These are phyloP conservation scores for Pangasius krempfi DNA, from an alignment of 2,797 vertebrate species.

Conservation along the genomic window DNA sequence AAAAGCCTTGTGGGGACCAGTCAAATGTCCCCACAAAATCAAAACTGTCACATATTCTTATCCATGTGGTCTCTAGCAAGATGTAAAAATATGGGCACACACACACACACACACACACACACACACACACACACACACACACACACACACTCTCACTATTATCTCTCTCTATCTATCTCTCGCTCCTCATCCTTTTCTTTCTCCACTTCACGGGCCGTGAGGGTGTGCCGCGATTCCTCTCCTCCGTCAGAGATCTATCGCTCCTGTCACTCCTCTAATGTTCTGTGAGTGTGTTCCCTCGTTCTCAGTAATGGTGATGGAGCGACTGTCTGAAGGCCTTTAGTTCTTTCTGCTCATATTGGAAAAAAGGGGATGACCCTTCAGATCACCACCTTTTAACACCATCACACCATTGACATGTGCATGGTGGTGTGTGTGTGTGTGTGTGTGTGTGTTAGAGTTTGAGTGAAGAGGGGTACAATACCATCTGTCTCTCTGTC, in stretches of 20 bases:
- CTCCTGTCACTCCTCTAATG: slow-evolving; percentile 71
- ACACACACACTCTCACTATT: slow-evolving; percentile 63
- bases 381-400: slow-evolving; percentile 70
- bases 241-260: slow-evolving; percentile 67
- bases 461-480: slow-evolving; percentile 31
- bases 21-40: background rate
- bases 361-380: slow-evolving; percentile 64
- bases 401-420: slow-evolving; percentile 50
- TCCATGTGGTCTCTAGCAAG: background rate
- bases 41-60: background rate
- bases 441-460: slow-evolving; percentile 22
- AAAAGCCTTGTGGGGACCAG: background rate
- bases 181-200: slow-evolving; percentile 58
- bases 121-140: slow-evolving; percentile 59
- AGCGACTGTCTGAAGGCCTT: slow-evolving; percentile 69
- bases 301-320: slow-evolving; percentile 71
- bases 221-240: slow-evolving; percentile 62
- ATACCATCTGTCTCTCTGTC: slow-evolving; percentile 27
- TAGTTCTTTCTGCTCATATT: slow-evolving; percentile 66
- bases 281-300: slow-evolving; percentile 69
- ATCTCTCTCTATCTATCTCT: slow-evolving; percentile 47
- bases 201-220: slow-evolving; percentile 54
- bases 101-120: slow-evolving; percentile 57
- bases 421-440: slow-evolving; percentile 22
- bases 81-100: slow-evolving; percentile 23